Evolutionary conservation across 2,888 invertebrate genomes (phyloP), one percentile per base, ranked within the genome.

Genomic region (Drosophila merina): DNA sequence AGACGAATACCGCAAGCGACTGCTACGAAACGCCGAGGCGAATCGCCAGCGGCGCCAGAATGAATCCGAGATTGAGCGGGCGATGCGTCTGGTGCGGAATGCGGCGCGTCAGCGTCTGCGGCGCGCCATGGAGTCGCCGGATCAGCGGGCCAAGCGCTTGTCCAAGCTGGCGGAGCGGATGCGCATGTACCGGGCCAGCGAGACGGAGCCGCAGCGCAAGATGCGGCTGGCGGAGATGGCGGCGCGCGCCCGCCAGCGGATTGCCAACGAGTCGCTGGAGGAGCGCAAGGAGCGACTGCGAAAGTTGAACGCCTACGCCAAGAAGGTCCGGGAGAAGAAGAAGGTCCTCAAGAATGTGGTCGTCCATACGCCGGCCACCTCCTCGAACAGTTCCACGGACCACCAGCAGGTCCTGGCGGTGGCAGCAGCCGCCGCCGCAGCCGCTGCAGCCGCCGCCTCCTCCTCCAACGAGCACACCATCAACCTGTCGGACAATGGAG

Each of bases 321-420:
- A 92, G 90, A 91, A 91, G 91, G 91, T 92, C 89, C 90, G 92
- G 89, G 90, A 91, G 88, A 91, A 90, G 90, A 92, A 91, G 90
- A 90, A 91, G 89, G 81, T 84, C 86, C 74, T 89, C 79, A 91
- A 91, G 79, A 88, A 89, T 74, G 77, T 79, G 60, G 67, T 67
- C 33, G 67, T 76, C 59, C 75, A 79, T 59, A 82, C 84, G 58
- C 76, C 77, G 60, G 77, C 81, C 68, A 83, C 86, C 49, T 59
- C 76, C 70, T 48, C 71, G 60, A 44, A 10, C 44, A 25, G 25
- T 9, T 73, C 86, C 72, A 69, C 88, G 64, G 73, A 62, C 40
- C 75, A 75, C 49, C 70, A 52, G 50, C 78, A 75, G 57, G 79
- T 77, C 55, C 74, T 86, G 7, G 84, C 77, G 56, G 86, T 77